Evolutionary conservation across 2,113 vertebrate genomes (phyloP).

Genomic region (Etia nguti): DNA sequence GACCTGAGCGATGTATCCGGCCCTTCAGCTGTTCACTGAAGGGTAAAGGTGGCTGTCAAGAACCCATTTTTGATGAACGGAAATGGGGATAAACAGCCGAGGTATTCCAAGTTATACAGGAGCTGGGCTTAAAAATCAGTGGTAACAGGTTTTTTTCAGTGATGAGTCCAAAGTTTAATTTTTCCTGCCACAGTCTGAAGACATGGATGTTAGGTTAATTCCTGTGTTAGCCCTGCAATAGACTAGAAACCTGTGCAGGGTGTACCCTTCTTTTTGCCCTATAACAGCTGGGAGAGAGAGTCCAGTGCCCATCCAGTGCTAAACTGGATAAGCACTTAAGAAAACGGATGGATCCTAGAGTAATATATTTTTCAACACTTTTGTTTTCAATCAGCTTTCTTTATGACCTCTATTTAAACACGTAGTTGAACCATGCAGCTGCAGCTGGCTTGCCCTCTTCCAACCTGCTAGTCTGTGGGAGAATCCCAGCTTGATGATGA

Average conservation of each 20-base stretch:
- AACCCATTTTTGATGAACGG: background rate
- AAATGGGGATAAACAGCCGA: background rate
- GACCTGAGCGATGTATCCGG: background rate
- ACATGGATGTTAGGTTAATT: background rate
- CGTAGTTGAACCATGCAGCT: background rate
- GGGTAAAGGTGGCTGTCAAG: background rate
- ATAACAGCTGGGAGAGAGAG: accelerated
- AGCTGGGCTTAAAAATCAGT: background rate
- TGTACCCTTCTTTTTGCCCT: background rate
- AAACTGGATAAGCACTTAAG: accelerated
- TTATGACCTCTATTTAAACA: background rate
- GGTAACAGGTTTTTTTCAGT: accelerated
- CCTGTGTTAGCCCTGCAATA: background rate
- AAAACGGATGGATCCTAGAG: accelerated
- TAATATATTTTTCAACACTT: background rate
- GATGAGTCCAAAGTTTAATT: background rate
- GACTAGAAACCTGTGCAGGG: background rate
- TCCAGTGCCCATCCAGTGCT: background rate
- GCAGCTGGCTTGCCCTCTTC: background rate
- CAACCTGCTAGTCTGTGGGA: background rate
- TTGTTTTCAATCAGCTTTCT: accelerated
- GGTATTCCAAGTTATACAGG: background rate
- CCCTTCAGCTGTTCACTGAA: background rate
- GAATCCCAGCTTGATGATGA: background rate
- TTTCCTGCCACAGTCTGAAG: background rate